These are phyloP conservation scores for Acronicta aceris DNA, from an alignment of 2,888 invertebrate genomes.

Conservation along the genomic window DNA sequence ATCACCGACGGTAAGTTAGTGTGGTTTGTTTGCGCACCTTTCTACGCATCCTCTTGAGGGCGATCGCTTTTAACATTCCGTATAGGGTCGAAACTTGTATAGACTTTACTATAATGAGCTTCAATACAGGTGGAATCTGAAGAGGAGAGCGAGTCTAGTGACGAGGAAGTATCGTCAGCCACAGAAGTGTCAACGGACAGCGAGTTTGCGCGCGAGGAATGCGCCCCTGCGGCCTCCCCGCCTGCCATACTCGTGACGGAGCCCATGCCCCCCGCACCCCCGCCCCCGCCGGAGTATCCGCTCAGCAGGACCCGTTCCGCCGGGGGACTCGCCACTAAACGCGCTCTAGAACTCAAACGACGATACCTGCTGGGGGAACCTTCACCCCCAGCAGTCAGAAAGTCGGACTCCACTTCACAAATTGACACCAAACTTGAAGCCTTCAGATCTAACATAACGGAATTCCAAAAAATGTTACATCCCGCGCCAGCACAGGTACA, in stretches of 20 bases:
- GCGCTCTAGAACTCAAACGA: slow-evolving; percentile 95
- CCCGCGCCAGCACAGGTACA: slow-evolving; percentile 88
- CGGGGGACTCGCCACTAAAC: slow-evolving; percentile 96
- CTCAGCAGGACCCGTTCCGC: slow-evolving; percentile 95
- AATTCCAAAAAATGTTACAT: slow-evolving; percentile 95
- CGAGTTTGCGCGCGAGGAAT: slow-evolving; percentile 95
- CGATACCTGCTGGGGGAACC: slow-evolving; percentile 94
- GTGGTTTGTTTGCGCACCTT: slow-evolving; percentile 68
- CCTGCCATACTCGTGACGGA: slow-evolving; percentile 94
- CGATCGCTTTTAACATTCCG: slow-evolving; percentile 28
- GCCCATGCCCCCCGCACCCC: slow-evolving; percentile 93
- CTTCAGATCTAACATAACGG: slow-evolving; percentile 95
- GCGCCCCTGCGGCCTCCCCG: slow-evolving; percentile 91
- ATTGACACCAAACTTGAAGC: slow-evolving; percentile 95
- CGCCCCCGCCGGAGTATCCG: slow-evolving; percentile 91
- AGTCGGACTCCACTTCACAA: slow-evolving; percentile 95
- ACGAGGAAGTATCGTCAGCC: slow-evolving; percentile 94
- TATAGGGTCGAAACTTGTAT: slow-evolving; percentile 13
- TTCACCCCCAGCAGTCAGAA: slow-evolving; percentile 92
- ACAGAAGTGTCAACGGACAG: slow-evolving; percentile 98
- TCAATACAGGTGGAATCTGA: slow-evolving; percentile 83
- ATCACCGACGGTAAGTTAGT: slow-evolving; percentile 78
- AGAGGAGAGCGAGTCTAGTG: slow-evolving; percentile 90
- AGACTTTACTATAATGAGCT: slow-evolving; percentile 45
- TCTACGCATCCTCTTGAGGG: slow-evolving; percentile 36